These are phyloP conservation scores for Strigamia transsilvanica DNA, from an alignment of 2,888 invertebrate species.

Conservation along the genomic window DNA sequence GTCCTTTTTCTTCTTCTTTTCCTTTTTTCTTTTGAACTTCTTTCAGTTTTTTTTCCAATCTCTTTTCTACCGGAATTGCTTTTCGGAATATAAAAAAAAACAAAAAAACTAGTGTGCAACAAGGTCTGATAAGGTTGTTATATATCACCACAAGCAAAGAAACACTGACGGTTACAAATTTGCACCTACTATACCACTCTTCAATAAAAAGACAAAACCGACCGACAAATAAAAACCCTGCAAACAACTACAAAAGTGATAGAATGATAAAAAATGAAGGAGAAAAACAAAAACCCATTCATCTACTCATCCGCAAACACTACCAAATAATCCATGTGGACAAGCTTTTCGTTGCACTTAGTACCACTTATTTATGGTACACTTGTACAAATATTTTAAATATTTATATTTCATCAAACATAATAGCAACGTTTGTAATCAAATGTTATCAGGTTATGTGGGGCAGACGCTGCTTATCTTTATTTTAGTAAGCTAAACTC, in stretches of 20 bases:
- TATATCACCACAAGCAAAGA: conserved; percentile 42
- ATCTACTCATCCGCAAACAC: neutral
- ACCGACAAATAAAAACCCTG: conserved; percentile 13
- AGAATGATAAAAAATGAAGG: neutral
- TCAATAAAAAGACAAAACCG: conserved; percentile 16
- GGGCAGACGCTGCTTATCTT: neutral
- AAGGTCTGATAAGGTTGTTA: conserved; percentile 36
- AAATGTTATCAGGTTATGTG: neutral
- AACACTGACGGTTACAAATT: conserved; percentile 32
- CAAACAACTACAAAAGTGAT: neutral
- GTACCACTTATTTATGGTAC: neutral
- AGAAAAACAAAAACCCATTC: neutral
- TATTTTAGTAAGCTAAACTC: neutral
- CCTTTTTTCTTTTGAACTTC: neutral
- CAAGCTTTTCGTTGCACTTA: neutral
- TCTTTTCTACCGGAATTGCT: conserved; percentile 32
- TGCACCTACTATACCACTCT: conserved; percentile 7
- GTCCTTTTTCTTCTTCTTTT: conserved; percentile 4
- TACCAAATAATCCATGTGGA: neutral
- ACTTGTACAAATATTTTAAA: neutral
- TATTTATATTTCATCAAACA: neutral
- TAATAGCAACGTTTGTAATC: neutral
- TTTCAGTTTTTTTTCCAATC: conserved; percentile 18
- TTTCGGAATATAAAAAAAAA: conserved; percentile 13
- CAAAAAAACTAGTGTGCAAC: conserved; percentile 33